These are phyloP conservation scores for Bombus difficillimus DNA, from an alignment of 1,140 invertebrate genomes.

Conservation along the genomic window DNA sequence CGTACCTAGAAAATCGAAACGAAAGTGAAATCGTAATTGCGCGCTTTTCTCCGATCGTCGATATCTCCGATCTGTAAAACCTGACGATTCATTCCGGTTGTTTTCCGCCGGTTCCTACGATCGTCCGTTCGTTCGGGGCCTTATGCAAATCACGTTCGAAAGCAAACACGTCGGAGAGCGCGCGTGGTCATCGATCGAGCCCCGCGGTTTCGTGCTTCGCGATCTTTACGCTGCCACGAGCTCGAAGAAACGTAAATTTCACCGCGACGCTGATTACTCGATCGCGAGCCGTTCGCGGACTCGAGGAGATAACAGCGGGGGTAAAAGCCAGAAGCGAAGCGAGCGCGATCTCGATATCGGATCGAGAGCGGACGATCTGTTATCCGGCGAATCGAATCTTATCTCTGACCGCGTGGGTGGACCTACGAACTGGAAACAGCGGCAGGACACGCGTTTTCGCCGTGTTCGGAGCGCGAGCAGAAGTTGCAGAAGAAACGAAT, in stretches of 20 bases:
- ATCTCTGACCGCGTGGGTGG: background rate
- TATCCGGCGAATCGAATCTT: background rate
- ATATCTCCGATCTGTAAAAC: too few relatives aligned
- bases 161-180: background rate
- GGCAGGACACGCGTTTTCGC: conserved; percentile 52
- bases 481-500: conserved; percentile 20
- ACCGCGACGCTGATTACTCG: background rate
- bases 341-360: background rate
- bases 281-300: too few relatives aligned
- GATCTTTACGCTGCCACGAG: background rate
- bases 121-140: background rate
- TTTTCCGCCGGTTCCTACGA: too few relatives aligned
- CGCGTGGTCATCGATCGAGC: background rate
- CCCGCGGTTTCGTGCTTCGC: background rate
- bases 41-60: too few relatives aligned
- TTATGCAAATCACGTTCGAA: background rate
- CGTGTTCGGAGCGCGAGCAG: conserved; percentile 15
- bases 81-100: too few relatives aligned
- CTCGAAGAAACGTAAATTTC: background rate
- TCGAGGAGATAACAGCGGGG: background rate
- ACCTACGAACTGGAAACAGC: conserved; percentile 31
- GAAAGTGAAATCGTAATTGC: too few relatives aligned
- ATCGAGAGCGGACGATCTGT: too few relatives aligned
- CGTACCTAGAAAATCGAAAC: too few relatives aligned
- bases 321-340: background rate